These are phyloP conservation scores for Centruroides vittatus DNA, from an alignment of 1,140 invertebrate genomes.

Conservation along the genomic window DNA sequence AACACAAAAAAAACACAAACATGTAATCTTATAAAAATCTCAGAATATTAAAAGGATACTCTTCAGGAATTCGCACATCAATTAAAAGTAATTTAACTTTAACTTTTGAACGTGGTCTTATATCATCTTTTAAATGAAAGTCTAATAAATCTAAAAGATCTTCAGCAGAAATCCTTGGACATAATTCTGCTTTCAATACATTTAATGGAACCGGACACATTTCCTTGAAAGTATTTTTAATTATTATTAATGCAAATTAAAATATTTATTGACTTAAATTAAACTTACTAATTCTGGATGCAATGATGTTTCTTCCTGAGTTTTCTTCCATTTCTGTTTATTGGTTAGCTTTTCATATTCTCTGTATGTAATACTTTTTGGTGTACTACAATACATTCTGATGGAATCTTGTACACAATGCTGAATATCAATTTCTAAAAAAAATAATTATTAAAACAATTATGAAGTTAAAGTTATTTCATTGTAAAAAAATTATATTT, in stretches of 20 bases:
- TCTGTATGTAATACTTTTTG: slow-evolving; percentile 70
- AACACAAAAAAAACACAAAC: not conserved
- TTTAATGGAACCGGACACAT: slow-evolving; percentile 49
- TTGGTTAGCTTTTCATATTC: slow-evolving; percentile 44
- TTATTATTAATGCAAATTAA: not conserved
- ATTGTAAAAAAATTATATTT: too few relatives aligned
- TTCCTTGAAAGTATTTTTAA: slow-evolving; percentile 39
- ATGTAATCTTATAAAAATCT: not conserved
- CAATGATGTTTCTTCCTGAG: not conserved
- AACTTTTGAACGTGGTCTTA: slow-evolving; percentile 36
- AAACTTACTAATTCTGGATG: not conserved
- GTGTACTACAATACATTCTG: slow-evolving; percentile 69
- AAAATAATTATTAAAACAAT: too few relatives aligned
- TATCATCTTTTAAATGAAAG: slow-evolving; percentile 30
- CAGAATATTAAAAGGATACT: slow-evolving; percentile 38
- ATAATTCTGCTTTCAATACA: slow-evolving; percentile 52
- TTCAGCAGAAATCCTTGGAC: slow-evolving; percentile 65
- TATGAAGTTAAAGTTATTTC: too few relatives aligned
- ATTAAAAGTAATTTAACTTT: slow-evolving; percentile 51
- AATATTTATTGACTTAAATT: not conserved
- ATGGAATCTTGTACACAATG: slow-evolving; percentile 78
- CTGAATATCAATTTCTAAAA: slow-evolving; percentile 81
- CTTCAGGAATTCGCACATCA: slow-evolving; percentile 53
- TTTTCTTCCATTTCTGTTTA: slow-evolving; percentile 5
- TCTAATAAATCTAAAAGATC: slow-evolving; percentile 58